These are phyloP conservation scores for Mormoops blainvillei DNA, from an alignment of 2,113 vertebrate genomes.

Conservation along the genomic window DNA sequence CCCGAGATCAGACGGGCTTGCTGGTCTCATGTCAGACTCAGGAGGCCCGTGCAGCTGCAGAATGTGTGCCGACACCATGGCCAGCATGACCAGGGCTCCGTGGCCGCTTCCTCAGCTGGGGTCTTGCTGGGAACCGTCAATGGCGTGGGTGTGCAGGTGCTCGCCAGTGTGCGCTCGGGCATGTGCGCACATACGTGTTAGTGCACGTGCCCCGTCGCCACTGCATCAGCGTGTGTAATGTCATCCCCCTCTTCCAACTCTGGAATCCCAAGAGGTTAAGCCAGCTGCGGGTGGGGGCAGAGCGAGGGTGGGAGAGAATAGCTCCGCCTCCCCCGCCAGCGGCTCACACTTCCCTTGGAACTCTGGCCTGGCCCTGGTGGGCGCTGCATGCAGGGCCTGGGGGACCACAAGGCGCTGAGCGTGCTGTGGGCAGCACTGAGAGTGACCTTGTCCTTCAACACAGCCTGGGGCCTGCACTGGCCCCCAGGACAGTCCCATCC, in stretches of 20 bases:
- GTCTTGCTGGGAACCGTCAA: neutral
- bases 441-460: neutral
- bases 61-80: too few species aligned
- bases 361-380: fast-evolving
- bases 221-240: fast-evolving
- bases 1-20: neutral
- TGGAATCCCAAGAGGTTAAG: neutral
- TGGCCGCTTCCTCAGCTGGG: fast-evolving
- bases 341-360: neutral
- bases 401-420: fast-evolving
- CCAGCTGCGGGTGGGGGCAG: neutral
- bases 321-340: neutral
- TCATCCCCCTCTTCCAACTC: neutral
- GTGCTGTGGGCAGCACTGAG: neutral
- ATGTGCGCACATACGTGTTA: fast-evolving
- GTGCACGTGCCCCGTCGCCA: neutral
- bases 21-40: neutral
- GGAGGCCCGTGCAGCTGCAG: neutral
- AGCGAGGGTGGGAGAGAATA: neutral
- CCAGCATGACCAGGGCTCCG: fast-evolving
- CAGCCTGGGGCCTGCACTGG: neutral
- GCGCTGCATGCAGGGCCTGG: fast-evolving
- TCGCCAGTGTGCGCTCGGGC: neutral
- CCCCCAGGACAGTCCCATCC: too few species aligned
- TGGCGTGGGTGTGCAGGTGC: neutral